Conservation (phyloP, 2,797 vertebrate genomes). For the Bufotes viridis region DNA sequence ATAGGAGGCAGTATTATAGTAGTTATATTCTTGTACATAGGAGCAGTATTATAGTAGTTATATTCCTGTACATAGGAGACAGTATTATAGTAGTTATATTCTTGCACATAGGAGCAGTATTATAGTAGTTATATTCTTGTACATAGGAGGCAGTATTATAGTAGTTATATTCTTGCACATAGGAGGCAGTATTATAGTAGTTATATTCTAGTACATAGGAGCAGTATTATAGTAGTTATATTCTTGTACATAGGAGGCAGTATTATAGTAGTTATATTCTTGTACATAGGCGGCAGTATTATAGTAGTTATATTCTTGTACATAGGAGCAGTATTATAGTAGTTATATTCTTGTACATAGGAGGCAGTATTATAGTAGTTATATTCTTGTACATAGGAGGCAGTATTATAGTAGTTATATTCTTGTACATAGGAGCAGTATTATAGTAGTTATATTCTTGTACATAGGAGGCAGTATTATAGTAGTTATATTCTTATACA, state of each 20-base stretch:
- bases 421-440: background rate
- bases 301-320: conserved; percentile 4
- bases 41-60: background rate
- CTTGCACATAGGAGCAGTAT: background rate
- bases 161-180: background rate
- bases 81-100: conserved; percentile 6
- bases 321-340: conserved; percentile 4
- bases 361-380: background rate
- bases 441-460: conserved; percentile 4
- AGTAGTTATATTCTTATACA: conserved; percentile 8
- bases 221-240: conserved; percentile 12
- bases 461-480: background rate
- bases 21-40: conserved; percentile 7
- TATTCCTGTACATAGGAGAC: background rate
- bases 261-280: background rate
- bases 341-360: background rate
- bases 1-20: background rate
- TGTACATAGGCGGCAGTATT: background rate
- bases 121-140: conserved; percentile 5
- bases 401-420: conserved; percentile 12
- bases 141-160: conserved; percentile 1
- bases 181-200: background rate
- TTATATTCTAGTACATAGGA: background rate
- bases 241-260: background rate
- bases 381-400: conserved; percentile 3